These are phyloP conservation scores for Coryphaenoides rupestris DNA, from an alignment of 2,113 vertebrate species.

Conservation along the genomic window DNA sequence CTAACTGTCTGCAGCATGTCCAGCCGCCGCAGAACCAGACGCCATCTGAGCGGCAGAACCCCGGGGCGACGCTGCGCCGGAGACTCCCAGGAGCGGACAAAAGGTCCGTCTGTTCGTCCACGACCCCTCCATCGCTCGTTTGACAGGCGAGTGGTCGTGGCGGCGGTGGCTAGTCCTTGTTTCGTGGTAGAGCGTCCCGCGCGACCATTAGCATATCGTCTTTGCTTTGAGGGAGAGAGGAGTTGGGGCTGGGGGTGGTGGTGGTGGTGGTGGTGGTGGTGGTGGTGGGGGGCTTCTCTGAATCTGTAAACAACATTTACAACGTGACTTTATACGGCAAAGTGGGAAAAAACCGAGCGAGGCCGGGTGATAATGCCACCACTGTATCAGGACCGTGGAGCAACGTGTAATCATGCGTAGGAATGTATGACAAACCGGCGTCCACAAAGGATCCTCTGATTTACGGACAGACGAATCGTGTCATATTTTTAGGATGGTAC, in stretches of 20 bases:
- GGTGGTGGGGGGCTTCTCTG: constrained; percentile 14
- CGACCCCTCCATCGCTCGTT: constrained; percentile 21
- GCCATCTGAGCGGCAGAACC: constrained; percentile 54
- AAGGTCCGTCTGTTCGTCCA: constrained; percentile 37
- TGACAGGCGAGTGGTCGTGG: constrained; percentile 22
- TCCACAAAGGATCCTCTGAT: constrained; percentile 53
- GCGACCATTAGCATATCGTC: constrained; percentile 51
- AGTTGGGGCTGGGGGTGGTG: not conserved
- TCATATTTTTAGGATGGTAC: constrained; percentile 53
- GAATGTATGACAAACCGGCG: constrained; percentile 55
- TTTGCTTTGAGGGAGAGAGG: constrained; percentile 24
- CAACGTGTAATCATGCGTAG: constrained; percentile 45
- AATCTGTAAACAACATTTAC: constrained; percentile 49
- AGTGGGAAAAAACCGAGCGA: not conserved
- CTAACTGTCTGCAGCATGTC: constrained; percentile 46
- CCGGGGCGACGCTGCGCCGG: constrained; percentile 46
- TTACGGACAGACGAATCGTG: constrained; percentile 33
- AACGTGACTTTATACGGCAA: constrained; percentile 19
- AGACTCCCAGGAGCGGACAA: constrained; percentile 40
- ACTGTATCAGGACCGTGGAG: constrained; percentile 48
- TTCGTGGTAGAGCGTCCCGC: too few species aligned
- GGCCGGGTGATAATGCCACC: constrained; percentile 52
- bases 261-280: not conserved
- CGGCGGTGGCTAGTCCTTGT: not conserved
- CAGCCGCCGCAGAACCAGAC: constrained; percentile 57